Percentiles rank a stretch among this genome's conserved stretches.
Conservation (phyloP, 2,113 vertebrate species). For the Echinops telfairi region DNA sequence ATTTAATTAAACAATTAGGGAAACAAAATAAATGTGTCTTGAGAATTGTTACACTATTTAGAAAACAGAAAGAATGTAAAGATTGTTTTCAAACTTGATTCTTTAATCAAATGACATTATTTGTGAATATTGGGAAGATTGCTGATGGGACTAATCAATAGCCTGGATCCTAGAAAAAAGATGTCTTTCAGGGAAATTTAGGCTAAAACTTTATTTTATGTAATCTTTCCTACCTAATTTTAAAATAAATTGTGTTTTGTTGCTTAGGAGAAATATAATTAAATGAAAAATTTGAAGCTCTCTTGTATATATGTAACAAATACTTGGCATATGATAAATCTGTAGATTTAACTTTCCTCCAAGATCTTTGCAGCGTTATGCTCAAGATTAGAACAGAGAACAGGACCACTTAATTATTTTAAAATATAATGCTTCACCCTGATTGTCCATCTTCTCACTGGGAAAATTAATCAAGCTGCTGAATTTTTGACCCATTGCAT, state of each 20-base stretch:
- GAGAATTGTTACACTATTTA: slow-evolving; percentile 2
- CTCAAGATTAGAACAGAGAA: too few species aligned
- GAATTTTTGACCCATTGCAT: too few species aligned
- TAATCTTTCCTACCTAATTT: neutral
- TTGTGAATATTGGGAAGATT: neutral
- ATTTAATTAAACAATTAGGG: neutral
- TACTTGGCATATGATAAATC: too few species aligned
- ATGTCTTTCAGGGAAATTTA: neutral
- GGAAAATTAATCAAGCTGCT: too few species aligned
- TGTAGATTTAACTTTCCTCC: too few species aligned
- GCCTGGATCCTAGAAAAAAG: neutral
- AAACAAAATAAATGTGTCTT: slow-evolving; percentile 51
- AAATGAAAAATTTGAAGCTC: too few species aligned
- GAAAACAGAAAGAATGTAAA: slow-evolving; percentile 42
- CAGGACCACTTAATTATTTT: too few species aligned
- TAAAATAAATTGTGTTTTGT: slow-evolving; percentile 47
- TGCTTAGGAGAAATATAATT: neutral
- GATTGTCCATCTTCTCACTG: too few species aligned
- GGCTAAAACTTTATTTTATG: slow-evolving; percentile 1
- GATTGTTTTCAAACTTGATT: slow-evolving; percentile 50
- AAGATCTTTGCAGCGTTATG: too few species aligned
- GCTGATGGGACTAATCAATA: neutral
- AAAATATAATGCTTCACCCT: too few species aligned
- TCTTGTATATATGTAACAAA: too few species aligned
- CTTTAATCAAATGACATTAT: neutral